These are phyloP conservation scores for Acrocyrtus sp. DNA, from an alignment of 2,888 invertebrate species.

Conservation along the genomic window DNA sequence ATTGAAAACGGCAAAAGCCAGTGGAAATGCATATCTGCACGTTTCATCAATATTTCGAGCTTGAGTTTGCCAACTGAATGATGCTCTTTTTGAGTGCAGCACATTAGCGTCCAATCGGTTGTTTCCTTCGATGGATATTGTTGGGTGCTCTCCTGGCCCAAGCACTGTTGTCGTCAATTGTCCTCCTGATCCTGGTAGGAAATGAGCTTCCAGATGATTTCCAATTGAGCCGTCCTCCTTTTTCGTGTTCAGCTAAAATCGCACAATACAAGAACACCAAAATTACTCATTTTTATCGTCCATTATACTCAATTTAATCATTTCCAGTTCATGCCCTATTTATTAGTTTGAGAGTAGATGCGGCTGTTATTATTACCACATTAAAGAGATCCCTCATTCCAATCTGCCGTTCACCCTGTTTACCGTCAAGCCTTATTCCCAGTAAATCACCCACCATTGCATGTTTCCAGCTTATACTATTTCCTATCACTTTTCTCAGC, in stretches of 20 bases:
- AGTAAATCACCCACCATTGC: too few relatives aligned
- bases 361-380: too few relatives aligned
- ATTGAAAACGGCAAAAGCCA: constrained; percentile 68
- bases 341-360: too few relatives aligned
- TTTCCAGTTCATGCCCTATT: too few relatives aligned
- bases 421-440: too few relatives aligned
- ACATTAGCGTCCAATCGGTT: constrained; percentile 36
- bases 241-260: constrained; percentile 41
- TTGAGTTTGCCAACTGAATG: constrained; percentile 58
- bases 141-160: constrained; percentile 50
- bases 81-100: constrained; percentile 24
- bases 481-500: too few relatives aligned
- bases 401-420: too few relatives aligned
- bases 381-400: too few relatives aligned
- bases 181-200: constrained; percentile 46
- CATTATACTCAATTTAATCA: too few relatives aligned
- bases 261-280: too few relatives aligned
- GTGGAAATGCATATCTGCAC: constrained; percentile 67
- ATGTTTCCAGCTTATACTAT: too few relatives aligned
- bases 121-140: constrained; percentile 57
- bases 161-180: constrained; percentile 42
- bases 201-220: constrained; percentile 58
- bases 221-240: constrained; percentile 48
- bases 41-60: constrained; percentile 67
- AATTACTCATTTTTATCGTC: too few relatives aligned